Evolutionary conservation across 2,113 vertebrate species (phyloP).

Genomic region (Gambusia holbrooki): DNA sequence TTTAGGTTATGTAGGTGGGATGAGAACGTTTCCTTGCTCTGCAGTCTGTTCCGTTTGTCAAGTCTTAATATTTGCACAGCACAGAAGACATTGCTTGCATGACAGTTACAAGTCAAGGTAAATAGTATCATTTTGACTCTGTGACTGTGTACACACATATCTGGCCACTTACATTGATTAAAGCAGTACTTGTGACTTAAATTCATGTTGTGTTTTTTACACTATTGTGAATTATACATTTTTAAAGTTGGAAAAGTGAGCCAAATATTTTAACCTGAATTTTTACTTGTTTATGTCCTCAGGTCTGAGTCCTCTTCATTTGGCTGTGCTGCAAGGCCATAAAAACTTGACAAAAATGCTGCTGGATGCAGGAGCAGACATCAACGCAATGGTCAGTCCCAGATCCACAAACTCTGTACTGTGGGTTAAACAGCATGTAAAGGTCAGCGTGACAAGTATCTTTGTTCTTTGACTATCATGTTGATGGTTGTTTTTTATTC

Average conservation of each 20-base stretch:
- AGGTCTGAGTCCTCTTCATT: conserved; percentile 88
- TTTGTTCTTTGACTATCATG: conserved; percentile 26
- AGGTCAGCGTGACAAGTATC: conserved; percentile 1
- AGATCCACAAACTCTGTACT: conserved; percentile 28
- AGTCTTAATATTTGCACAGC: background rate
- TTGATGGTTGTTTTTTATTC: conserved; percentile 7
- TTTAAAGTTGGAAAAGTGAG: background rate
- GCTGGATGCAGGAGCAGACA: conserved; percentile 83
- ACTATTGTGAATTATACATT: background rate
- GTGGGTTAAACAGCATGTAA: conserved; percentile 18
- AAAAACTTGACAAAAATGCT: conserved; percentile 77
- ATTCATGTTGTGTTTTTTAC: background rate
- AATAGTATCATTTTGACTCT: background rate
- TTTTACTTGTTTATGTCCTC: conserved; percentile 13
- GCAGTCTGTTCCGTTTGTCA: conserved; percentile 25
- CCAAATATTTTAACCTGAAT: background rate
- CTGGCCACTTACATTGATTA: background rate
- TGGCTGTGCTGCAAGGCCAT: conserved; percentile 81
- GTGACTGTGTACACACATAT: background rate
- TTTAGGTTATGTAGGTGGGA: conserved; percentile 31
- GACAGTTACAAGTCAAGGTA: background rate
- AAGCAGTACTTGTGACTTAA: background rate
- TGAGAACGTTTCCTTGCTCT: conserved; percentile 54
- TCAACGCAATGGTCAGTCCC: conserved; percentile 86
- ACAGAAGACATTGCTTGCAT: background rate